Percentiles rank a stretch among this genome's conserved stretches.
phyloP scores from a whole-genome alignment of 2,888 invertebrate species.

The Ophion slaviceki region DNA sequence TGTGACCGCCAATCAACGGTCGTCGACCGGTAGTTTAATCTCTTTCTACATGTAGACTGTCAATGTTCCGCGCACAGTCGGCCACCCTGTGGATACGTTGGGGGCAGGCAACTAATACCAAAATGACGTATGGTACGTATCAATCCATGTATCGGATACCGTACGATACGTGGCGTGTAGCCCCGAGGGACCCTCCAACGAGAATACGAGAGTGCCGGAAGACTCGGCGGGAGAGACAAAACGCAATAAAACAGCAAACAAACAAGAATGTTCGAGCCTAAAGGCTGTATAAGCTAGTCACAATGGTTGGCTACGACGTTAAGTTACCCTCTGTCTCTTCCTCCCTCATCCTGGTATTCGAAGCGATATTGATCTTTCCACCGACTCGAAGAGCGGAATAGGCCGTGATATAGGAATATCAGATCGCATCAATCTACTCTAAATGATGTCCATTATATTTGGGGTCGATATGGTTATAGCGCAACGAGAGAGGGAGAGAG shows the following conservation, averaged over 20 bases:
- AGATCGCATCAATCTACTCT: constrained; percentile 63
- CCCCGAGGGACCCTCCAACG: constrained; percentile 52
- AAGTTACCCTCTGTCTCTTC: background rate
- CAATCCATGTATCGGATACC: constrained; percentile 60
- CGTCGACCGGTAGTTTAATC: constrained; percentile 68
- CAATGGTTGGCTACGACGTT: constrained; percentile 29
- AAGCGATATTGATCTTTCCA: constrained; percentile 64
- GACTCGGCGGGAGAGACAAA: constrained; percentile 4
- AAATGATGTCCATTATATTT: constrained; percentile 65
- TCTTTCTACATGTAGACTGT: constrained; percentile 60
- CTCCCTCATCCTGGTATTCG: constrained; percentile 55
- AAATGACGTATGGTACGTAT: constrained; percentile 59
- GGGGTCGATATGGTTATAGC: constrained; percentile 58
- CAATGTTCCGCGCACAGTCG: constrained; percentile 39
- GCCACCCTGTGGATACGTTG: background rate
- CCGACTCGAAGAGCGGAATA: constrained; percentile 58
- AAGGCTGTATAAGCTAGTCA: constrained; percentile 28
- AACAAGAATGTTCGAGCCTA: constrained; percentile 45
- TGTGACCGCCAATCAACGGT: constrained; percentile 67
- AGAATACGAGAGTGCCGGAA: background rate
- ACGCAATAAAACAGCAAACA: constrained; percentile 57
- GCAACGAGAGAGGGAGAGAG: background rate
- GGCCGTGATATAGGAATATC: constrained; percentile 62
- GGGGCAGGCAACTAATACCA: constrained; percentile 24
- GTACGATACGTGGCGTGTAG: constrained; percentile 54